phyloP scores from a whole-genome alignment of 2,888 invertebrate species.

The Mechanitis messenoides region DNA sequence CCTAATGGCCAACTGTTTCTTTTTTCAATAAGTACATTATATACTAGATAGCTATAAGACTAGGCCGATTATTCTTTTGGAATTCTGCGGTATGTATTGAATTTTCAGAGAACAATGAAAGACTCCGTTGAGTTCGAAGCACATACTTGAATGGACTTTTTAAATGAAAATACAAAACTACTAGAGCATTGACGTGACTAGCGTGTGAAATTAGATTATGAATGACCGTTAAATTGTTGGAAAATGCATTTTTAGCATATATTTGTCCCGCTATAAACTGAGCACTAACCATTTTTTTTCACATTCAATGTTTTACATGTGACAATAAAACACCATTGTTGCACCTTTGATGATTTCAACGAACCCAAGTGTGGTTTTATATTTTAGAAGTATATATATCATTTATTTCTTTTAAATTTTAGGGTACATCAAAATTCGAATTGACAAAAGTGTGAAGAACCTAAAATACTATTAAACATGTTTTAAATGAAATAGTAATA shows the following conservation, averaged over 20 bases:
- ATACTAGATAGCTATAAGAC: too few relatives aligned
- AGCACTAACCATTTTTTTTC: constrained; percentile 10
- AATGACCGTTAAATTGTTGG: constrained; percentile 17
- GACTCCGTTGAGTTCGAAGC: background rate
- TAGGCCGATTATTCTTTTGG: too few relatives aligned
- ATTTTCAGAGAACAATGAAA: constrained; percentile 1
- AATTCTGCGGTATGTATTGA: constrained; percentile 7
- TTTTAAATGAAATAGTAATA: too few relatives aligned
- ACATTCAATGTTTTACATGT: constrained; percentile 11
- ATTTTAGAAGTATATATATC: background rate
- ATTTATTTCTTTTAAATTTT: too few relatives aligned
- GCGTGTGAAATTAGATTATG: constrained; percentile 17
- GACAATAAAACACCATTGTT: constrained; percentile 16
- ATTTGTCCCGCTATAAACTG: constrained; percentile 9
- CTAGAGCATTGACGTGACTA: constrained; percentile 12
- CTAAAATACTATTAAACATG: too few relatives aligned
- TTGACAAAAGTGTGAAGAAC: too few relatives aligned
- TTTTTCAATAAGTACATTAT: too few relatives aligned
- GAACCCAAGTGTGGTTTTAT: background rate
- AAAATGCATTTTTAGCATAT: constrained; percentile 21
- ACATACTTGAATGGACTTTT: background rate
- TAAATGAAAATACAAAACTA: constrained; percentile 1
- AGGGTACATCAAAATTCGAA: too few relatives aligned
- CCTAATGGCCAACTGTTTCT: too few relatives aligned
- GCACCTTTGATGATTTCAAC: constrained; percentile 8